Evolutionary conservation across 2,888 invertebrate genomes (phyloP).

Genomic region (Stenoptilia bipunctidactyla): DNA sequence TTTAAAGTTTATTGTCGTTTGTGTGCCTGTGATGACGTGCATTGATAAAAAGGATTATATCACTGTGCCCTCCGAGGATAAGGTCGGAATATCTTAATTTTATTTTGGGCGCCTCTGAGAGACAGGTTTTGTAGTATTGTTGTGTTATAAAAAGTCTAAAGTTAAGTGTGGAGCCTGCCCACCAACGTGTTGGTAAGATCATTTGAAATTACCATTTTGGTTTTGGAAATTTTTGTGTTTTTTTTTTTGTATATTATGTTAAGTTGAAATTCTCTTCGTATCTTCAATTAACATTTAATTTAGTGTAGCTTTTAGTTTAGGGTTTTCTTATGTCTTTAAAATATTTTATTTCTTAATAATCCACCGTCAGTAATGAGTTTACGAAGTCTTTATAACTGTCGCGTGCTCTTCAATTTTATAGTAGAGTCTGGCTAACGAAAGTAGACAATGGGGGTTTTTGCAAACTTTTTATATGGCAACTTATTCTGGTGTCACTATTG

Average conservation of each 20-base stretch:
- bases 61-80: constrained; percentile 24
- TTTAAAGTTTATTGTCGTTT: background rate
- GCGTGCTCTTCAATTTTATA: too few species aligned
- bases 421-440: too few species aligned
- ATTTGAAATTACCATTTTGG: background rate
- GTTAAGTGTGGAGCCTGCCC: background rate
- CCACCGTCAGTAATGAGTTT: too few species aligned
- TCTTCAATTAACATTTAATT: too few species aligned
- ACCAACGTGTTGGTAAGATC: background rate
- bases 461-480: too few species aligned
- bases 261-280: constrained; percentile 4
- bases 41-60: constrained; percentile 34
- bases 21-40: constrained; percentile 1
- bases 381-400: too few species aligned
- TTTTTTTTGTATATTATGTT: too few species aligned
- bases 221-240: constrained; percentile 1
- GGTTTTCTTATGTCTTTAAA: too few species aligned
- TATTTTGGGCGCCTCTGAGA: constrained; percentile 28
- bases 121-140: constrained; percentile 22
- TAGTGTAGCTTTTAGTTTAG: too few species aligned
- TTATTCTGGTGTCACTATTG: too few species aligned
- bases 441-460: too few species aligned
- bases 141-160: background rate
- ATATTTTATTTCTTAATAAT: too few species aligned
- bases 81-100: constrained; percentile 39